These are phyloP conservation scores for Falco naumanni DNA, from an alignment of 2,797 vertebrate species.

Conservation along the genomic window DNA sequence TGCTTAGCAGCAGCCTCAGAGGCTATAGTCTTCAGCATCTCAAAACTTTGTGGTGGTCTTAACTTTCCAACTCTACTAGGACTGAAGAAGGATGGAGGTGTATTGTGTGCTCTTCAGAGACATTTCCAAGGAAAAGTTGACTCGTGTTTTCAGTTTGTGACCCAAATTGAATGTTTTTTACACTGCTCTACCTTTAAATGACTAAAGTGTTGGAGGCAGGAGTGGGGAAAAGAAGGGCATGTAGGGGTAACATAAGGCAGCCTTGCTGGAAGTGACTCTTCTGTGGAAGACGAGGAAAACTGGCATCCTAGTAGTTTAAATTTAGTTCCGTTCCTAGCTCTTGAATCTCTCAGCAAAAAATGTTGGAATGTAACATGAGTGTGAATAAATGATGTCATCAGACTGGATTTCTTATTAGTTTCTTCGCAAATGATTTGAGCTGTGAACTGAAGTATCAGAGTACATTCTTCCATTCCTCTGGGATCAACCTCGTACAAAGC, in stretches of 20 bases:
- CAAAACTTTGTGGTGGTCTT: not conserved
- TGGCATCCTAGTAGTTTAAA: not conserved
- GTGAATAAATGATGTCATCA: conserved; percentile 29
- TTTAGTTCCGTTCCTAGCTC: conserved; percentile 22
- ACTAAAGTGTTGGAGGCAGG: not conserved
- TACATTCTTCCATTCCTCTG: not conserved
- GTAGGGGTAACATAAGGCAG: not conserved
- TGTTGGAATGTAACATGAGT: conserved; percentile 33
- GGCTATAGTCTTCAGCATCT: not conserved
- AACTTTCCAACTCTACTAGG: not conserved
- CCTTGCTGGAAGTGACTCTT: not conserved
- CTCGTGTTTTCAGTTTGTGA: not conserved
- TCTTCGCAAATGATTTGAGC: not conserved
- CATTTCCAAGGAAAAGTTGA: not conserved
- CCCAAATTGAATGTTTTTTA: not conserved
- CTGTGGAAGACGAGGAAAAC: not conserved
- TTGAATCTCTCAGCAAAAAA: not conserved
- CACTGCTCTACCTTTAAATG: not conserved
- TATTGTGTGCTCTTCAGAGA: not conserved
- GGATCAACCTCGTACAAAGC: not conserved
- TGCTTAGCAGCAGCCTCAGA: not conserved
- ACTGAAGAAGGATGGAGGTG: not conserved
- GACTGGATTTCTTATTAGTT: conserved; percentile 45
- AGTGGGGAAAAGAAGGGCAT: not conserved
- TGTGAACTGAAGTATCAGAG: not conserved